Evolutionary conservation across 2,113 vertebrate species (phyloP).

Genomic region (Naja naja): DNA sequence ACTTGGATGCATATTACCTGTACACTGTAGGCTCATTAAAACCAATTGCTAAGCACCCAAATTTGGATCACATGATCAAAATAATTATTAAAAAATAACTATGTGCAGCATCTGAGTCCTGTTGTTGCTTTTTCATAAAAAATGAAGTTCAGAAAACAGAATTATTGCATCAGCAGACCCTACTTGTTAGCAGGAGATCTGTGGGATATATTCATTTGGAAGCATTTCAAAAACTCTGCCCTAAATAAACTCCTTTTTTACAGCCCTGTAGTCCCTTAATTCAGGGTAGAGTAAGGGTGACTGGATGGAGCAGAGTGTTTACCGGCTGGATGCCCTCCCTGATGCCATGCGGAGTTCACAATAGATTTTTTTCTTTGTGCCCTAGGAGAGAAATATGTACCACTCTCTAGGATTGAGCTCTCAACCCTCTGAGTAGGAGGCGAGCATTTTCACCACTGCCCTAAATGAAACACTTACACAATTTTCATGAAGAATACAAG

Average conservation of each 20-base stretch:
- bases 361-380: too few relatives aligned
- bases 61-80: background rate
- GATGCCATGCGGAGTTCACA: too few relatives aligned
- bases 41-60: background rate
- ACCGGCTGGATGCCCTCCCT: too few relatives aligned
- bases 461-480: constrained; percentile 34
- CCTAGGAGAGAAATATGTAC: too few relatives aligned
- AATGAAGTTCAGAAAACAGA: background rate
- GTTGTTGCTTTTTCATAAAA: background rate
- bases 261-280: too few relatives aligned
- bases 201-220: constrained; percentile 1
- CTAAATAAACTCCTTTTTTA: constrained; percentile 21
- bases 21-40: background rate
- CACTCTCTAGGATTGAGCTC: too few relatives aligned
- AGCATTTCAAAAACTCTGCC: constrained; percentile 24
- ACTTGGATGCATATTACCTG: background rate
- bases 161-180: background rate
- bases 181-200: background rate
- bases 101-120: background rate
- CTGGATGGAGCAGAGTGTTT: too few relatives aligned
- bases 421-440: background rate
- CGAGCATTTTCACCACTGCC: background rate
- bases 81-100: background rate
- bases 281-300: too few relatives aligned
- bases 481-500: constrained; percentile 15